Conservation (phyloP, 2,113 vertebrate species). For the Sitta europaea region DNA sequence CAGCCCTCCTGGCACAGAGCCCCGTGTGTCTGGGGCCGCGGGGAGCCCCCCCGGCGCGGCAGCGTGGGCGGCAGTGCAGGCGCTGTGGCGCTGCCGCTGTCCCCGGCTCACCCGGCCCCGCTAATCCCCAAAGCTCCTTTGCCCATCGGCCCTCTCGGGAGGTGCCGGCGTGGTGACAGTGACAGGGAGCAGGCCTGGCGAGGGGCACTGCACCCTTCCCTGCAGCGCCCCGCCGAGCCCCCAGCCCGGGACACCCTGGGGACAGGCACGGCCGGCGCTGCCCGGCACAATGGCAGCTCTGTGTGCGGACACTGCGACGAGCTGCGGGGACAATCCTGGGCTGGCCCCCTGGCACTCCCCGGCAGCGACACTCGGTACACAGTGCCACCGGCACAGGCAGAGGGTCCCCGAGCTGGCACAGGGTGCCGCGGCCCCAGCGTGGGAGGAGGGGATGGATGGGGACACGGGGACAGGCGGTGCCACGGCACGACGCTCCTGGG, state of each 20-base stretch:
- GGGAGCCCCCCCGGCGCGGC: background rate
- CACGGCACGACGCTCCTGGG: accelerated
- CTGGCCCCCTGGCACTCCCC: background rate
- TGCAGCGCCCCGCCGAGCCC: accelerated
- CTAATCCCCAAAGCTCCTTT: slow-evolving; percentile 61
- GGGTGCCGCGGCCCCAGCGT: background rate
- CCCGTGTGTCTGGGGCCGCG: accelerated
- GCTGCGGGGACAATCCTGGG: background rate
- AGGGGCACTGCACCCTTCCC: background rate
- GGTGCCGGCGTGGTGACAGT: background rate
- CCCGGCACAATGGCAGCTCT: slow-evolving; percentile 13
- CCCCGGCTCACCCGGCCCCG: background rate
- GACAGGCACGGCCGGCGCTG: background rate
- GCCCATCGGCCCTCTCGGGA: background rate
- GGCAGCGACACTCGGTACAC: background rate
- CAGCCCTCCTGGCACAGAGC: background rate
- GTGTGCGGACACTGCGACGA: background rate
- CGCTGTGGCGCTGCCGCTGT: background rate
- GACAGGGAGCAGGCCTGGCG: background rate
- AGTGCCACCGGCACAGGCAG: background rate
- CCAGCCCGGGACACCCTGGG: background rate
- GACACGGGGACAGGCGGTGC: background rate
- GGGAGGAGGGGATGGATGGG: background rate
- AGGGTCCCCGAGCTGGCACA: background rate
- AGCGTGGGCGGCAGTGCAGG: background rate